Conservation (phyloP, 92 coral and sea anemone species). For the Montipora capitata region DNA sequence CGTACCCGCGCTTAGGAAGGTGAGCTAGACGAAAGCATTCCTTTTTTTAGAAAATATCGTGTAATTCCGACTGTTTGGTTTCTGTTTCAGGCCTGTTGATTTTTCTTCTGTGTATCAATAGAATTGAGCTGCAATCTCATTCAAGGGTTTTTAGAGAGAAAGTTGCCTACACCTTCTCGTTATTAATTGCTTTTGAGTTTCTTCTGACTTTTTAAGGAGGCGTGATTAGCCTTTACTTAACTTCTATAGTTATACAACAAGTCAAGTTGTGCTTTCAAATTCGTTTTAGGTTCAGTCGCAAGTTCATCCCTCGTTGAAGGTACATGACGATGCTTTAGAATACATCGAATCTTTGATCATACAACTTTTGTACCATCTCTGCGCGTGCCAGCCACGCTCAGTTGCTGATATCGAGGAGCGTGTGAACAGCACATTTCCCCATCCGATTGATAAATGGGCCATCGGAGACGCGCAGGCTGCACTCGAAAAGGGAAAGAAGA, state of each 20-base stretch:
- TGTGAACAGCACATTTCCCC: slow-evolving; percentile 93
- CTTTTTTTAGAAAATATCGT: slow-evolving; percentile 25
- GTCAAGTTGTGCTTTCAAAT: slow-evolving; percentile 14
- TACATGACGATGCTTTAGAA: slow-evolving; percentile 94
- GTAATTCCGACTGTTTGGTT: slow-evolving; percentile 32
- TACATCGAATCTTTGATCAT: slow-evolving; percentile 95
- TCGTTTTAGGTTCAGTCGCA: slow-evolving; percentile 92
- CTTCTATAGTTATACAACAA: not conserved
- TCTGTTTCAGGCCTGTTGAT: slow-evolving; percentile 8
- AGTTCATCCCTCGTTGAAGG: slow-evolving; percentile 91
- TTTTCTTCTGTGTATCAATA: not conserved
- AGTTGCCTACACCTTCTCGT: not conserved
- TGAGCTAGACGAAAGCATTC: slow-evolving; percentile 32
- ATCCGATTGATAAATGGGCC: slow-evolving; percentile 98
- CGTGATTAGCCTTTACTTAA: slow-evolving; percentile 30
- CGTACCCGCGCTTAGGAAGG: slow-evolving; percentile 92
- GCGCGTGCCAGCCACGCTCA: slow-evolving; percentile 92
- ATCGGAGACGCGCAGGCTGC: slow-evolving; percentile 94
- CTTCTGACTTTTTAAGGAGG: slow-evolving; percentile 40
- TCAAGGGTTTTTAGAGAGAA: not conserved
- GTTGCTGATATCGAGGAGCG: slow-evolving; percentile 94
- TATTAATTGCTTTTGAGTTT: slow-evolving; percentile 25
- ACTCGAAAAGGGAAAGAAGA: slow-evolving; percentile 93
- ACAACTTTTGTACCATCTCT: slow-evolving; percentile 88
- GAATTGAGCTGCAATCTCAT: not conserved